Conservation (phyloP, 2,113 vertebrate genomes). For the Lathamus discolor region DNA sequence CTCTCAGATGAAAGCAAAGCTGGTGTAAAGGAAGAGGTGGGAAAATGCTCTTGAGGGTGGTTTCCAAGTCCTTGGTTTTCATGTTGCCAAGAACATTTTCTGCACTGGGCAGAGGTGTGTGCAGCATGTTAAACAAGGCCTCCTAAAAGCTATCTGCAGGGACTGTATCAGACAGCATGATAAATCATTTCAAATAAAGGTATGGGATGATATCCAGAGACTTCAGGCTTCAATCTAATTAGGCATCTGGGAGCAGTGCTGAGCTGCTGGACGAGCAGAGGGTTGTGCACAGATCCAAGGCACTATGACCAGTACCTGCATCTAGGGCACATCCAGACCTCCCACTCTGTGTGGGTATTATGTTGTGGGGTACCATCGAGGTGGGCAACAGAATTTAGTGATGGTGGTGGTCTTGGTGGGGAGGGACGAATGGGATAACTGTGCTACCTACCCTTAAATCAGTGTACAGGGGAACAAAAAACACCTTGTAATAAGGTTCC, state of each 20-base stretch:
- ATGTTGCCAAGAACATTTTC: not conserved
- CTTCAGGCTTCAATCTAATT: constrained; percentile 53
- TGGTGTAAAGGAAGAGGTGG: not conserved
- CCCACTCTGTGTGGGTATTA: not conserved
- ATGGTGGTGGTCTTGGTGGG: not conserved
- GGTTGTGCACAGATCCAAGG: not conserved
- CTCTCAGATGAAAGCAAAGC: not conserved
- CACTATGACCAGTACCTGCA: not conserved
- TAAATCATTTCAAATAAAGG: constrained; percentile 64
- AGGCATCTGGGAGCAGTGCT: not conserved
- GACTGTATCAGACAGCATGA: constrained; percentile 26
- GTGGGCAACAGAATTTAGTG: not conserved
- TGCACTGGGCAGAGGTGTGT: not conserved
- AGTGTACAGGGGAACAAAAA: not conserved
- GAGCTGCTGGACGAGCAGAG: not conserved
- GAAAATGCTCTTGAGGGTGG: not conserved
- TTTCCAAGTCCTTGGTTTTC: not conserved
- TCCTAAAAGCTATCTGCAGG: not conserved
- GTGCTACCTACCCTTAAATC: not conserved
- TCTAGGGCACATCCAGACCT: not conserved
- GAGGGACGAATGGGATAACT: not conserved
- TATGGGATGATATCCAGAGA: constrained; percentile 41
- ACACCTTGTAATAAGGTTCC: constrained; percentile 34
- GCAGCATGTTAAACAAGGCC: constrained; percentile 12
- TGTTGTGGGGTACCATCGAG: not conserved